Evolutionary conservation across 2,888 invertebrate genomes (phyloP).

Genomic region (Himalopsyche anomala): DNA sequence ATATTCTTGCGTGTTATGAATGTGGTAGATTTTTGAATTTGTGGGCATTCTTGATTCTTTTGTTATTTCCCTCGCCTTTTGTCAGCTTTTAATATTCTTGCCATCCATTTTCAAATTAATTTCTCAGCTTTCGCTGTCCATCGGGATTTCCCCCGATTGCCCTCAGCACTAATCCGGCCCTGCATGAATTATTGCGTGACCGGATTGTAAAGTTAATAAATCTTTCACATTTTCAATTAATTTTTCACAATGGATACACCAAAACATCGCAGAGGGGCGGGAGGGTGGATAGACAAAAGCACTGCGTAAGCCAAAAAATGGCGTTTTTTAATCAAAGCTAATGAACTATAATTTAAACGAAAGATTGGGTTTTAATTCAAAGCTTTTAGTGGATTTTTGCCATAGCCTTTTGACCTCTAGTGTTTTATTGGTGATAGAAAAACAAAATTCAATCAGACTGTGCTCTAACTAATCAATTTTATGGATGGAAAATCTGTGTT

Average conservation of each 20-base stretch:
- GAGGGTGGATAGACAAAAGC: constrained; percentile 19
- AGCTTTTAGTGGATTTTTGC: constrained; percentile 12
- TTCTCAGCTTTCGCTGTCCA: constrained; percentile 32
- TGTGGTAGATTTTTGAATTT: background rate
- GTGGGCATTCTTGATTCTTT: constrained; percentile 13
- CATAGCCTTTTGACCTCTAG: constrained; percentile 28
- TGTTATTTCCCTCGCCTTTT: background rate
- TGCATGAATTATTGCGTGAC: constrained; percentile 42
- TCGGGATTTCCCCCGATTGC: constrained; percentile 21
- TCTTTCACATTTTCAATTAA: constrained; percentile 43
- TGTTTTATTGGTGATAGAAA: background rate
- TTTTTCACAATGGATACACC: constrained; percentile 43
- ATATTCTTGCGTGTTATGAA: too few relatives aligned
- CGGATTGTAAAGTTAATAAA: constrained; percentile 42
- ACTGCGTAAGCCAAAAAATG: constrained; percentile 10
- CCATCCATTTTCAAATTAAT: constrained; percentile 16
- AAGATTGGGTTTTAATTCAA: constrained; percentile 36
- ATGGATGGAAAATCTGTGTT: background rate
- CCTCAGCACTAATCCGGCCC: constrained; percentile 14
- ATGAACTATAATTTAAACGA: constrained; percentile 30
- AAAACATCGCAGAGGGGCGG: constrained; percentile 5
- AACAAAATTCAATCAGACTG: background rate
- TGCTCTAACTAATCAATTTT: background rate
- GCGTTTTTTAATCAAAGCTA: constrained; percentile 35
- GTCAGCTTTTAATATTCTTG: constrained; percentile 27